These are phyloP conservation scores for Sphecodes monilicornis DNA, from an alignment of 2,888 invertebrate species.

Conservation along the genomic window DNA sequence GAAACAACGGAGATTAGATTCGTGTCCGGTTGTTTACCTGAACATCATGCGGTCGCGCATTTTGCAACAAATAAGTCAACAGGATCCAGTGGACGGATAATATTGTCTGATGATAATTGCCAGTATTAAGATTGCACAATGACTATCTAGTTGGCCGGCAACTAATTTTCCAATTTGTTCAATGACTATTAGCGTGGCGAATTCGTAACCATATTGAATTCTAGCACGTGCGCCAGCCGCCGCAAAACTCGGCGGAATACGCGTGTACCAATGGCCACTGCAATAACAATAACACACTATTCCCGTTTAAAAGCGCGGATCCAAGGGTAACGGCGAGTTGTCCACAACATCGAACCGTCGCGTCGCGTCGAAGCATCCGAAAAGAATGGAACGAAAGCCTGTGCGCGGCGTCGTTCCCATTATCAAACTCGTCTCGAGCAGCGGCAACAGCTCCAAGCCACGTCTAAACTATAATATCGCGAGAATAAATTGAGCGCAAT, in stretches of 20 bases:
- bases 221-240: neutral
- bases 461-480: constrained; percentile 56
- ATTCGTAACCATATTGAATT: constrained; percentile 26
- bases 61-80: neutral
- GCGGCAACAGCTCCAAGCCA: constrained; percentile 18
- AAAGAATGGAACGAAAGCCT: neutral
- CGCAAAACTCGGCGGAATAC: neutral
- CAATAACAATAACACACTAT: constrained; percentile 18
- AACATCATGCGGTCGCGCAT: neutral
- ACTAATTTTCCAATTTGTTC: constrained; percentile 66
- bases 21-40: neutral
- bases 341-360: neutral
- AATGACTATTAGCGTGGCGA: constrained; percentile 39
- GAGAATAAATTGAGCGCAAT: constrained; percentile 69
- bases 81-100: neutral
- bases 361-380: neutral
- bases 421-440: neutral
- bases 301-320: constrained; percentile 9
- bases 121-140: constrained; percentile 60
- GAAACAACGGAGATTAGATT: neutral
- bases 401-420: neutral
- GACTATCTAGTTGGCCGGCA: constrained; percentile 49
- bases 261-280: neutral
- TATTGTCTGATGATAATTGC: constrained; percentile 56
- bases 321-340: neutral